Conservation (phyloP, 1,140 invertebrate species). For the Drosophila sp. region DNA sequence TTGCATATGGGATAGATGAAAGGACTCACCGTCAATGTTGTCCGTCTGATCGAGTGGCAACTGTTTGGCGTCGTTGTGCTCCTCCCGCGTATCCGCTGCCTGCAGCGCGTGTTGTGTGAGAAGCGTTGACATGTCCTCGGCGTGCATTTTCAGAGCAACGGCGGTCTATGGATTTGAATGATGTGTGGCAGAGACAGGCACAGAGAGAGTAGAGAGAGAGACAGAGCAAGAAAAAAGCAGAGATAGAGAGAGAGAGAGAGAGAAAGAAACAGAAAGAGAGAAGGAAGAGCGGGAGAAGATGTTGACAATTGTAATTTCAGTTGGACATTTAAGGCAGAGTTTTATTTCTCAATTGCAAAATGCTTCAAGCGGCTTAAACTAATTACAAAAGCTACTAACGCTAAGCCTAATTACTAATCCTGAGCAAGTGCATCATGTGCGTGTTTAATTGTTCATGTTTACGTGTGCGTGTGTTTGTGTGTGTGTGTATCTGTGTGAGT, state of each 20-base stretch:
- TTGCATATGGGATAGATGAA: constrained; percentile 13
- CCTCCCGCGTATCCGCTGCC: constrained; percentile 71
- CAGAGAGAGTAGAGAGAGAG: too few species aligned
- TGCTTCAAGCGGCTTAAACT: constrained; percentile 53
- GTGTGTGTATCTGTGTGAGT: constrained; percentile 24
- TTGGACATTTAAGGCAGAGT: constrained; percentile 10
- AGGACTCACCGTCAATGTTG: constrained; percentile 84
- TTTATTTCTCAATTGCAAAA: constrained; percentile 59
- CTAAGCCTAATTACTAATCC: constrained; percentile 68
- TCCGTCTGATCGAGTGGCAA: constrained; percentile 81
- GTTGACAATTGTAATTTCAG: constrained; percentile 12
- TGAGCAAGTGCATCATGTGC: constrained; percentile 52
- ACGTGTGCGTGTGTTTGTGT: constrained; percentile 16
- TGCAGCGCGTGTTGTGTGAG: constrained; percentile 77
- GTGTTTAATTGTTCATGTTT: constrained; percentile 6
- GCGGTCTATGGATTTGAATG: constrained; percentile 52
- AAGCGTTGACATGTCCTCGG: constrained; percentile 82
- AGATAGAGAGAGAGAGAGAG: neutral
- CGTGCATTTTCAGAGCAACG: constrained; percentile 73
- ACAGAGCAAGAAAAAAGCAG: neutral
- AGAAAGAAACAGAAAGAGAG: neutral
- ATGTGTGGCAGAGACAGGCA: constrained; percentile 23
- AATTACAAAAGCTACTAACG: constrained; percentile 53
- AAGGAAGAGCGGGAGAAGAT: neutral
- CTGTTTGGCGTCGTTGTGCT: constrained; percentile 82